Percentiles rank a stretch among this genome's conserved stretches.
These are phyloP conservation scores for Andrena minutula DNA, from an alignment of 2,888 invertebrate genomes.

Conservation along the genomic window DNA sequence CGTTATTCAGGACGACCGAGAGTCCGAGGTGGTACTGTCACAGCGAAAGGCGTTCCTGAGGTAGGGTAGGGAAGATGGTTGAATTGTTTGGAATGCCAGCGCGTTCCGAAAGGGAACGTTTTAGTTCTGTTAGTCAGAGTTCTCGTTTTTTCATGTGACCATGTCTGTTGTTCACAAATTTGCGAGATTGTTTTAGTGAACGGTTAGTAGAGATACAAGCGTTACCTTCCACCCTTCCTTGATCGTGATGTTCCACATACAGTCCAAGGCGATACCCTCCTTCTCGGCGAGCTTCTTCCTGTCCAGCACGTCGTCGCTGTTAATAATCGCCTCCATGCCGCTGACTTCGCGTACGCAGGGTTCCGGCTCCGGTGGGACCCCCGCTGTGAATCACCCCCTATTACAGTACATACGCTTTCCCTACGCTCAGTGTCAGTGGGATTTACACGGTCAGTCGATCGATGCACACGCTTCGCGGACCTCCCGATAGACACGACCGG, in stretches of 20 bases:
- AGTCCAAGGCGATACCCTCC: conserved; percentile 89
- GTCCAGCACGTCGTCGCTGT: conserved; percentile 87
- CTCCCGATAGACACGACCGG: background rate
- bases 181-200: no score
- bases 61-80: no score
- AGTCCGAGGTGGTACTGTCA: background rate
- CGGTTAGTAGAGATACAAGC: background rate
- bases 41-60: no score
- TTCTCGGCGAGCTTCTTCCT: conserved; percentile 86
- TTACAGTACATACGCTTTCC: conserved; percentile 70
- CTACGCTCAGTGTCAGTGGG: background rate
- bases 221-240: conserved; percentile 88
- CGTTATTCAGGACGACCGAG: background rate
- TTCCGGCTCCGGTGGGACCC: conserved; percentile 86
- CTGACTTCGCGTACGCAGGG: conserved; percentile 87
- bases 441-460: background rate
- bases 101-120: background rate
- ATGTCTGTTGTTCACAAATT: background rate
- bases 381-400: conserved; percentile 80
- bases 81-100: no score
- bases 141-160: no score
- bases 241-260: conserved; percentile 91
- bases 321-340: conserved; percentile 86
- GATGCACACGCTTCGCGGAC: background rate
- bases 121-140: no score